Conservation (phyloP, 2,113 vertebrate genomes). For the Serinus canaria region DNA sequence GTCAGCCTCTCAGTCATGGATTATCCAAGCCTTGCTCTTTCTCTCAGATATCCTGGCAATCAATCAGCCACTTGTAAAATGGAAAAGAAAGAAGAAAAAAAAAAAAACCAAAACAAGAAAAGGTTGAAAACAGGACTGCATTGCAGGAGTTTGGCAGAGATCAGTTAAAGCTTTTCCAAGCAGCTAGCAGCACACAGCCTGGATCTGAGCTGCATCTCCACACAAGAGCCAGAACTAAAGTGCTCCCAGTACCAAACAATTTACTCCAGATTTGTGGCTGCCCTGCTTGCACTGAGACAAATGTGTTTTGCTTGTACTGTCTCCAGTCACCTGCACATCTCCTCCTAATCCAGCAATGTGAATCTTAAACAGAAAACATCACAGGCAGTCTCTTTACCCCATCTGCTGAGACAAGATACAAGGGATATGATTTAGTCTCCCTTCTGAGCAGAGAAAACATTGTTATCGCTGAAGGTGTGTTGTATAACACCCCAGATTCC, state of each 20-base stretch:
- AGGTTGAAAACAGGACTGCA: neutral
- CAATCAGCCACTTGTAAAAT: neutral
- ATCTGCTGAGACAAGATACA: neutral
- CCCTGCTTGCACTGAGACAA: neutral
- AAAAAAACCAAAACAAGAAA: neutral
- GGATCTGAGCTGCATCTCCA: neutral
- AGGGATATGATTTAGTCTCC: neutral
- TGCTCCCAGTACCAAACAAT: neutral
- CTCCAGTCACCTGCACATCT: neutral
- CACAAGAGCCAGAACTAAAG: neutral
- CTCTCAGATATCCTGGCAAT: neutral
- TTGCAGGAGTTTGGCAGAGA: conserved; percentile 18
- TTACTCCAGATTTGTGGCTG: neutral
- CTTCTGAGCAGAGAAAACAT: neutral
- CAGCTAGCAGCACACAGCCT: neutral
- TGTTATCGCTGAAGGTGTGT: neutral
- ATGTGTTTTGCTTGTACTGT: neutral
- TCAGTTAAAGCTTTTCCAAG: neutral
- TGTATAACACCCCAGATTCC: neutral
- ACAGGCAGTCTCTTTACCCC: neutral
- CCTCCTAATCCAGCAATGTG: neutral
- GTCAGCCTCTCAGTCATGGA: neutral
- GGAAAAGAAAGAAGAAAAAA: neutral
- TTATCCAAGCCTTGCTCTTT: neutral
- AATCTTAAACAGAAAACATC: neutral